A percentile compares a stretch with the other conserved stretches of the same genome.
Evolutionary conservation across 2,888 invertebrate genomes (phyloP).

Genomic region (Hoplodrina ambigua): DNA sequence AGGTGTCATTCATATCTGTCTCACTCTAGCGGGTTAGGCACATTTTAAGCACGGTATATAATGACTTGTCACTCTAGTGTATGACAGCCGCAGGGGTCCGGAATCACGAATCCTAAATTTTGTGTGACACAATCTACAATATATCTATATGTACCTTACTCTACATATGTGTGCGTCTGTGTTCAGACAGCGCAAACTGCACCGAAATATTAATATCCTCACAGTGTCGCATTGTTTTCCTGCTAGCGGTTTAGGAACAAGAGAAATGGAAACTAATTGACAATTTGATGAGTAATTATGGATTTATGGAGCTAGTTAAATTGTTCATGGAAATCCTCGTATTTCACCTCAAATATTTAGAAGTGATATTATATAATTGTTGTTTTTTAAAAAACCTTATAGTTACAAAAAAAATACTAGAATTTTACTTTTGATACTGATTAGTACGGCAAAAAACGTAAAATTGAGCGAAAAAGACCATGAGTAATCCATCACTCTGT

Average conservation of each 20-base stretch:
- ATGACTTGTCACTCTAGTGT: slow-evolving; percentile 10
- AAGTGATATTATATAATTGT: not conserved
- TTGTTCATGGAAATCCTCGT: not conserved
- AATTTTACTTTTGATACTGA: no score
- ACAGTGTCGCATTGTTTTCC: not conserved
- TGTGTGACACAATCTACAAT: not conserved
- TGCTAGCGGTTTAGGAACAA: not conserved
- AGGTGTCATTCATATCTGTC: not conserved
- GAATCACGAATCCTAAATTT: not conserved
- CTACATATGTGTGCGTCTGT: not conserved
- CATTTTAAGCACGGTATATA: not conserved
- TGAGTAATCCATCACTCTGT: slow-evolving; percentile 6
- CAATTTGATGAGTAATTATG: not conserved
- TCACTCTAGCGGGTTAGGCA: not conserved
- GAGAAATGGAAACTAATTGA: slow-evolving; percentile 11
- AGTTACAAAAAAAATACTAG: no score
- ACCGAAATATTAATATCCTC: slow-evolving; percentile 21
- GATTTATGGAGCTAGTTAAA: not conserved
- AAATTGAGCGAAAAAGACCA: not conserved
- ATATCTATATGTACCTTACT: not conserved
- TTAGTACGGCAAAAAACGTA: not conserved
- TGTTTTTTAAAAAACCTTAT: not conserved
- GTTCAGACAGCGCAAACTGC: slow-evolving; percentile 8
- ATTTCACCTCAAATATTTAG: not conserved
- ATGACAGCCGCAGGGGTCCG: not conserved